Conservation (phyloP, 2,113 vertebrate species). For the Pterocles orientalis region DNA sequence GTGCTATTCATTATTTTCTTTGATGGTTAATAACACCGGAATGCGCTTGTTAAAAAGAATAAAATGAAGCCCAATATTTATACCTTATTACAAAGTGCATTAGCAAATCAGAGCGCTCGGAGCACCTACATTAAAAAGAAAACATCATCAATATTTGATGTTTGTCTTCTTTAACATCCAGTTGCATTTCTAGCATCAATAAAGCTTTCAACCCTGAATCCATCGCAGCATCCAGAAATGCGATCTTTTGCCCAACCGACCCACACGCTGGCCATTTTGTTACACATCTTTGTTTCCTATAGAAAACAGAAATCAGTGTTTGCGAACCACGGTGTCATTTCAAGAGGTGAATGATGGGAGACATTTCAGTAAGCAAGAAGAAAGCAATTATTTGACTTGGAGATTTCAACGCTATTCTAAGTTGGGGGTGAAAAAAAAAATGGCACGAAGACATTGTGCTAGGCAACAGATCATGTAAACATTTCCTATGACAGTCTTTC, state of each 20-base stretch:
- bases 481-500: slow-evolving; percentile 74
- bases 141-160: slow-evolving; percentile 48
- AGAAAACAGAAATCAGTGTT: not conserved
- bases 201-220: not conserved
- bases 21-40: slow-evolving; percentile 56
- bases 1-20: slow-evolving; percentile 51
- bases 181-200: not conserved
- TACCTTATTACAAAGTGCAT: slow-evolving; percentile 29
- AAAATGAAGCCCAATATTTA: slow-evolving; percentile 51
- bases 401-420: slow-evolving; percentile 27
- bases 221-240: not conserved
- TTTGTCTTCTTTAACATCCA: not conserved
- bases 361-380: slow-evolving; percentile 27
- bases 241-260: not conserved
- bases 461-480: slow-evolving; percentile 71
- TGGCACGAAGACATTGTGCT: slow-evolving; percentile 59
- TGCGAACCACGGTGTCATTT: not conserved
- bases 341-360: slow-evolving; percentile 19
- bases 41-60: not conserved
- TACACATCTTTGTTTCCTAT: not conserved
- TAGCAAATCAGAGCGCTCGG: slow-evolving; percentile 5
- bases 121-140: slow-evolving; percentile 48
- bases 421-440: not conserved
- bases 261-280: not conserved
- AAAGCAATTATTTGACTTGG: slow-evolving; percentile 58